A percentile compares a stretch with the other conserved stretches of the same genome.
phyloP scores from a whole-genome alignment of 2,113 vertebrate genomes.

The Amia ocellicauda region DNA sequence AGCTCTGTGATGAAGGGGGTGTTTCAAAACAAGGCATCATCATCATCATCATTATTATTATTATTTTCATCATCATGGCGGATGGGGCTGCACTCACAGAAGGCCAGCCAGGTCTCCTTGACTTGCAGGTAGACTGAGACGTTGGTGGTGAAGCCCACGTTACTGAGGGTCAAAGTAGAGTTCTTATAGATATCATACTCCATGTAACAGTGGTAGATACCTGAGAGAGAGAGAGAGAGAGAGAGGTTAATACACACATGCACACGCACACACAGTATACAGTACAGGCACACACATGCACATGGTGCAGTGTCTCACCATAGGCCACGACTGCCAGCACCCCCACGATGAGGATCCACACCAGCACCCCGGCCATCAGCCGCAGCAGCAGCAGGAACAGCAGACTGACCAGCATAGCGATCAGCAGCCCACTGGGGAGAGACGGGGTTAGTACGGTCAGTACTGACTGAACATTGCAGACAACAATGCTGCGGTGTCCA shows the following conservation, averaged over 20 bases:
- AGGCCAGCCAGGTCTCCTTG: constrained; percentile 83
- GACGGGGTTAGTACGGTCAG: no score
- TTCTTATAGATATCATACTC: constrained; percentile 64
- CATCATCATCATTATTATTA: no score
- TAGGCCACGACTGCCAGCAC: constrained; percentile 73
- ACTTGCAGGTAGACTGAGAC: constrained; percentile 68
- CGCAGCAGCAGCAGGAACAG: constrained; percentile 80
- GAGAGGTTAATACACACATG: not conserved
- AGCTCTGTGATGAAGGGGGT: not conserved
- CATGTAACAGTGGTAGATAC: constrained; percentile 82
- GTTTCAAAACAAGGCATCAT: no score
- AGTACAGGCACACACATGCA: not conserved
- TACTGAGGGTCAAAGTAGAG: constrained; percentile 43
- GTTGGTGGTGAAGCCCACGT: constrained; percentile 74
- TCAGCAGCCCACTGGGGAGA: constrained; percentile 60
- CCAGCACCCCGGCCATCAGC: constrained; percentile 71
- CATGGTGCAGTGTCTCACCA: constrained; percentile 47
- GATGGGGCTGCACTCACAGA: constrained; percentile 63
- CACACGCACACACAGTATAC: not conserved
- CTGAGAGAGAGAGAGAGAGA: constrained; percentile 38
- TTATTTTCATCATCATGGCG: no score
- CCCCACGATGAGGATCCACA: constrained; percentile 77
- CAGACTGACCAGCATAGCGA: constrained; percentile 77
- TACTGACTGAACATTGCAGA: no score
- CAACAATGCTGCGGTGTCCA: not conserved